Evolutionary conservation across 2,113 vertebrate genomes (phyloP).

Genomic region (Addax nasomaculatus): DNA sequence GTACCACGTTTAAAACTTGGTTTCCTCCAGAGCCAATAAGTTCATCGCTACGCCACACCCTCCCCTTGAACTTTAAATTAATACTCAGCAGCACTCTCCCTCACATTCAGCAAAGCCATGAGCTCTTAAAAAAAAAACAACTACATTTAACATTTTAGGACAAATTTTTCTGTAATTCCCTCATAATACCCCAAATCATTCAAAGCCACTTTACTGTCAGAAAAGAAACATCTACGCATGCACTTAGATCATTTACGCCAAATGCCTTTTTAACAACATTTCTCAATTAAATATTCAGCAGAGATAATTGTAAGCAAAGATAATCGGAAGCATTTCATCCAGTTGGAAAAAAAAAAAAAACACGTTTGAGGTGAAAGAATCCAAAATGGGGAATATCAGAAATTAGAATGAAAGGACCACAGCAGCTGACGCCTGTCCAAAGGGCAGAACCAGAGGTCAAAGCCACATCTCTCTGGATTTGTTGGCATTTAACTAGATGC

Average conservation of each 20-base stretch:
- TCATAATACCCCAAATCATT: constrained; percentile 64
- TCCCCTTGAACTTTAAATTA: neutral
- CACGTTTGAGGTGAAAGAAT: neutral
- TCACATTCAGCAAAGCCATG: neutral
- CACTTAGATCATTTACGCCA: constrained; percentile 60
- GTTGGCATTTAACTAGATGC: constrained; percentile 72
- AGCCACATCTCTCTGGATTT: constrained; percentile 62
- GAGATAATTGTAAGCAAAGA: constrained; percentile 49
- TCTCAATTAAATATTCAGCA: constrained; percentile 65
- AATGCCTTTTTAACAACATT: constrained; percentile 68
- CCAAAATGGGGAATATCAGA: constrained; percentile 29
- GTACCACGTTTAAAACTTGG: neutral
- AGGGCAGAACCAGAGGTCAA: constrained; percentile 59
- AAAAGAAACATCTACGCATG: constrained; percentile 56
- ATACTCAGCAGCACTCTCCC: neutral
- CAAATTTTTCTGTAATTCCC: constrained; percentile 52
- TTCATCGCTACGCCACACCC: neutral
- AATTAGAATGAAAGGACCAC: constrained; percentile 24
- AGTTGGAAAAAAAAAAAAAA: neutral
- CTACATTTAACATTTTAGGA: constrained; percentile 39
- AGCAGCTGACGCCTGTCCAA: neutral
- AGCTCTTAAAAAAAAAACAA: neutral
- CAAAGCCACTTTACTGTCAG: constrained; percentile 58
- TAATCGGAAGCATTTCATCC: constrained; percentile 50
- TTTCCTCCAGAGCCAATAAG: neutral